These are phyloP conservation scores for Trachelus stipa DNA, from an alignment of 2,888 invertebrate genomes.

Conservation along the genomic window DNA sequence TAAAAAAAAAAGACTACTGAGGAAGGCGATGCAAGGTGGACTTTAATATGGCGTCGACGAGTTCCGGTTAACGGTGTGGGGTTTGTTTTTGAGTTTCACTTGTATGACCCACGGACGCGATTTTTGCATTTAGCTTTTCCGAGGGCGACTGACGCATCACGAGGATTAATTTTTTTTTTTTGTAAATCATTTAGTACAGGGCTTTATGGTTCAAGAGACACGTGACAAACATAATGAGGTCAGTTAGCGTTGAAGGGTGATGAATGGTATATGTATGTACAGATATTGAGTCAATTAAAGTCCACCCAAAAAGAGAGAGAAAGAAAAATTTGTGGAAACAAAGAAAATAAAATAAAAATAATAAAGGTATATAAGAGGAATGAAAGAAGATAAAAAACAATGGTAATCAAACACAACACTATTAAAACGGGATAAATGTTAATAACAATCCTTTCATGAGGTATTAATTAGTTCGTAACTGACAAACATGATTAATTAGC, in stretches of 20 bases:
- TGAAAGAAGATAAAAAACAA: not conserved
- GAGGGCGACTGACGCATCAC: not conserved
- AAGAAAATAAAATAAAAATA: constrained; percentile 38
- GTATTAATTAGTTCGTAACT: not conserved
- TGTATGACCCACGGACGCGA: not conserved
- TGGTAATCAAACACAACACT: not conserved
- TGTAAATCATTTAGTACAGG: not conserved
- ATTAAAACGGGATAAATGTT: not conserved
- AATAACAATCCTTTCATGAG: not conserved
- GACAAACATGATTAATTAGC: not conserved
- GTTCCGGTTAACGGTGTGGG: constrained; percentile 45
- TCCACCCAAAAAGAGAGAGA: constrained; percentile 64
- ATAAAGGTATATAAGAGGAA: not conserved
- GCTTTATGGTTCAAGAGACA: not conserved
- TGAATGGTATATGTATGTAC: constrained; percentile 9
- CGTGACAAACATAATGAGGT: constrained; percentile 17
- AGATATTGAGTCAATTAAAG: constrained; percentile 64
- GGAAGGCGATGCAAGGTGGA: constrained; percentile 60
- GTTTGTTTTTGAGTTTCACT: not conserved
- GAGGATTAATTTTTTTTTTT: not conserved
- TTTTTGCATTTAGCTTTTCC: not conserved
- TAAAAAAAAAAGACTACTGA: constrained; percentile 24
- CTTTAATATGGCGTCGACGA: constrained; percentile 67
- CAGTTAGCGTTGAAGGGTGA: constrained; percentile 40
- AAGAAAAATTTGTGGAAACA: constrained; percentile 37